Evolutionary conservation across 64 coral and sea anemone genomes (phyloP), one percentile per base, ranked within the genome.

Genomic region (Montipora sp.): DNA sequence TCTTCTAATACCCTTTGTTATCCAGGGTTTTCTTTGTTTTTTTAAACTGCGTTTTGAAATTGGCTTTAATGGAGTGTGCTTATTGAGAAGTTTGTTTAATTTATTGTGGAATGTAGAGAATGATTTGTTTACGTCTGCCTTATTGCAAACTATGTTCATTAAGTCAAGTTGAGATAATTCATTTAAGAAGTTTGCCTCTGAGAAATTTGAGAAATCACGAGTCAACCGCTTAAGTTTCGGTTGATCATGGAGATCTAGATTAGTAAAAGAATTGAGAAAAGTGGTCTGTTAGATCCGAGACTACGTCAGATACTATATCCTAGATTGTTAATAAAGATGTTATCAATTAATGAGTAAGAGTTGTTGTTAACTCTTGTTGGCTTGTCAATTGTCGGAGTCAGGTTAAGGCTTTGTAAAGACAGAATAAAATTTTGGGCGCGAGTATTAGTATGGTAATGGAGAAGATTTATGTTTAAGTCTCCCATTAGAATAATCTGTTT

Each of bases 181-280:
- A 53, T 53, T 53, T 53, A 53, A 53, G 51, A 53, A 53, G 51
- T 53, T 53, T 24, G 24, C 24, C 24, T 24, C 24, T 24, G 24
- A 24, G 24, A 24, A 24, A 24, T 24, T 24, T 24, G 24, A 24
- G 24, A 24, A 53, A 53, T 53, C 51, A 83, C 51, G 80, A 83
- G 50, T 83, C 51, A 83, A 59, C 18, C 44, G 80, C 80, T 83
- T 63, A 83, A 49, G 59, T 83, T 83, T 83, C 80, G 50, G 21
- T 83, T 83, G 80, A 83, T 59, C 80, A 83, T n/a, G 51, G 80
- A 83, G 80, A 83, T 83, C 80, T 83, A 18, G 80, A 83, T 83
- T 83, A 83, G 47, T 83, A 83, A 18, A 83, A 83, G 51, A 83
- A 58, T 24, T 24, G 24, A 24, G 24, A 24, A 24, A 24, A 24